phyloP scores from a whole-genome alignment of 2,113 vertebrate genomes.

The Albula goreensis region DNA sequence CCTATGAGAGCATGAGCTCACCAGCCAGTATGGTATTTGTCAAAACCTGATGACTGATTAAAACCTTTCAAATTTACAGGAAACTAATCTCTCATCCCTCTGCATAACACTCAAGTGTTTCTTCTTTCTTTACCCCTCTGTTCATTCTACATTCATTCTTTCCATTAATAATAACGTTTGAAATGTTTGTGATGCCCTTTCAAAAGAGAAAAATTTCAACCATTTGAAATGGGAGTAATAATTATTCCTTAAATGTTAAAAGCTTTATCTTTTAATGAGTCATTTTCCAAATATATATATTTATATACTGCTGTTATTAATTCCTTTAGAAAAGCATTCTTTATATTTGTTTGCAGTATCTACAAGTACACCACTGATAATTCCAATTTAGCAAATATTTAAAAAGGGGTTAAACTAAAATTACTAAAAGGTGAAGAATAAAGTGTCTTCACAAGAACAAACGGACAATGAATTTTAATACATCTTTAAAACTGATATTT shows the following conservation, averaged over 20 bases:
- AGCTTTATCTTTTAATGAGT: background rate
- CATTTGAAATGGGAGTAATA: background rate
- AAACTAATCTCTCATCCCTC: background rate
- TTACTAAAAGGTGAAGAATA: slow-evolving; percentile 44
- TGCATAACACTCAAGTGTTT: background rate
- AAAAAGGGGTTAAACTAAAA: background rate
- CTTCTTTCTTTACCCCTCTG: background rate
- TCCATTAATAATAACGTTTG: background rate
- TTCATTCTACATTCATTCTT: background rate
- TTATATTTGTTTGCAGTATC: no score
- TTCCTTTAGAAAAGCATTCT: no score
- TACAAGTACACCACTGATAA: no score
- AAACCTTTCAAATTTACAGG: background rate
- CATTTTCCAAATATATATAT: background rate
- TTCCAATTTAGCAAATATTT: background rate
- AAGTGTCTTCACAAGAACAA: slow-evolving; percentile 51
- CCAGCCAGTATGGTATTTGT: background rate
- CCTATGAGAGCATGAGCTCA: background rate
- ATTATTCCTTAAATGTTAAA: background rate
- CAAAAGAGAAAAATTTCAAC: background rate
- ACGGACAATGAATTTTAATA: slow-evolving; percentile 27
- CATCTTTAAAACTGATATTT: background rate
- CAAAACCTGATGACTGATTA: background rate
- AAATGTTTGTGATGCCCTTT: background rate
- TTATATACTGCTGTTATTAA: no score